Evolutionary conservation across 2,113 vertebrate genomes (phyloP).

Genomic region (Talpa occidentalis): DNA sequence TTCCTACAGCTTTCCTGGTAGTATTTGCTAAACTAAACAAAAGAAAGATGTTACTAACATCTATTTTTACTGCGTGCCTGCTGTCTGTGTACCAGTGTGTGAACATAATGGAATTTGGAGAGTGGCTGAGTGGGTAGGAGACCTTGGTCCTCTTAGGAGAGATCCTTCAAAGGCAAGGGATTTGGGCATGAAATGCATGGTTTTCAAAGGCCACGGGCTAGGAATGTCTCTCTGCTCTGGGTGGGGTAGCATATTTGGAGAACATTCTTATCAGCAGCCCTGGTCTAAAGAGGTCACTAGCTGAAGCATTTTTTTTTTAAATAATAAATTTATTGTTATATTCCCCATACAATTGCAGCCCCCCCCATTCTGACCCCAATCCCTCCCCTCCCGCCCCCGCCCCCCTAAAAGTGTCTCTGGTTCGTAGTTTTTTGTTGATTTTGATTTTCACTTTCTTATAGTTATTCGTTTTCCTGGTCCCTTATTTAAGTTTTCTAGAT

Average conservation of each 20-base stretch:
- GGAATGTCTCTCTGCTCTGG: neutral
- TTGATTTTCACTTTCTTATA: too few relatives aligned
- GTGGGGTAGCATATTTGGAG: neutral
- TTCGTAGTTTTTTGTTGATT: too few relatives aligned
- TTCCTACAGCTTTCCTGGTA: neutral
- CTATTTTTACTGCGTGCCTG: neutral
- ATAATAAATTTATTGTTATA: too few relatives aligned
- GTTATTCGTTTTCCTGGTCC: too few relatives aligned
- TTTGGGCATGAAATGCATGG: neutral
- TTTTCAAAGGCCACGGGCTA: neutral
- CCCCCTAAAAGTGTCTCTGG: too few relatives aligned
- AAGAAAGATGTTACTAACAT: neutral
- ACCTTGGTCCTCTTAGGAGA: neutral
- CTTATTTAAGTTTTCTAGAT: too few relatives aligned
- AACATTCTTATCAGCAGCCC: neutral
- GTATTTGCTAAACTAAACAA: conserved; percentile 39
- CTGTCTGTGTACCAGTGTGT: neutral
- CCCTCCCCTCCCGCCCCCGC: too few relatives aligned
- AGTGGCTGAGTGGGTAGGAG: neutral
- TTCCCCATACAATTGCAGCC: too few relatives aligned
- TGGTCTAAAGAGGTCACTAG: neutral
- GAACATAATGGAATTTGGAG: neutral
- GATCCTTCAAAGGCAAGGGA: neutral
- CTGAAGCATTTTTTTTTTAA: too few relatives aligned
- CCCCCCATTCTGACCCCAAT: too few relatives aligned